Conservation (phyloP, 2,888 invertebrate genomes). For the Andrena chrysosceles region DNA sequence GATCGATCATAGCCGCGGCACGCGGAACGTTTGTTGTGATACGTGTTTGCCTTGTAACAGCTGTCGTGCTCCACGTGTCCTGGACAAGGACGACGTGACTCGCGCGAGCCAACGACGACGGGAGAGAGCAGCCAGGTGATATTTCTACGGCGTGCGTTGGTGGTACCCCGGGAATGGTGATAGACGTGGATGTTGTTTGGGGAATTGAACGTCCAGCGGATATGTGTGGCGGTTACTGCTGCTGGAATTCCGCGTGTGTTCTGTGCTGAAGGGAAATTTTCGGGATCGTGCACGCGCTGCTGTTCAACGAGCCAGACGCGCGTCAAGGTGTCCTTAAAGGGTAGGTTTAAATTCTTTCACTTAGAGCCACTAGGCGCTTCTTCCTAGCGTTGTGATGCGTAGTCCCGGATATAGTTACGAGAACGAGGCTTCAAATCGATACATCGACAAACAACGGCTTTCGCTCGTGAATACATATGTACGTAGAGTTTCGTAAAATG, state of each 20-base stretch:
- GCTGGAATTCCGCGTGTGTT: background rate
- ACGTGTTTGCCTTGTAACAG: conserved; percentile 13
- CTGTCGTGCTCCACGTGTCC: conserved; percentile 24
- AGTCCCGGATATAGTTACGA: background rate
- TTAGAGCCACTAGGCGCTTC: background rate
- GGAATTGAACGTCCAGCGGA: background rate
- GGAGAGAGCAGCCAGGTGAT: conserved; percentile 10
- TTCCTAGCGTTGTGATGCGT: no score
- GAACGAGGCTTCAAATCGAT: background rate
- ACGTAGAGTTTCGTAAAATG: background rate
- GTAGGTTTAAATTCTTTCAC: background rate
- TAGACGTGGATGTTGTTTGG: background rate
- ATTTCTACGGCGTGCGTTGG: background rate
- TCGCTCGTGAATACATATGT: background rate
- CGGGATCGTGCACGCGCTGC: background rate
- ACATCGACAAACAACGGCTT: background rate
- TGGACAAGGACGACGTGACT: background rate
- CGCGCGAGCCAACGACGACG: background rate
- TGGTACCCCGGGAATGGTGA: background rate
- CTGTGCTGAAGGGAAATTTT: conserved; percentile 1
- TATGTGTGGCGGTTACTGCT: background rate
- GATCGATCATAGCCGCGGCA: conserved; percentile 11
- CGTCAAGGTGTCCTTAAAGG: background rate
- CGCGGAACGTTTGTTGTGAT: conserved; percentile 26
- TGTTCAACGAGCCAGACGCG: background rate